A percentile compares a stretch with the other conserved stretches of the same genome.
Conservation (phyloP, 2,113 vertebrate species). For the Phoxinus phoxinus region DNA sequence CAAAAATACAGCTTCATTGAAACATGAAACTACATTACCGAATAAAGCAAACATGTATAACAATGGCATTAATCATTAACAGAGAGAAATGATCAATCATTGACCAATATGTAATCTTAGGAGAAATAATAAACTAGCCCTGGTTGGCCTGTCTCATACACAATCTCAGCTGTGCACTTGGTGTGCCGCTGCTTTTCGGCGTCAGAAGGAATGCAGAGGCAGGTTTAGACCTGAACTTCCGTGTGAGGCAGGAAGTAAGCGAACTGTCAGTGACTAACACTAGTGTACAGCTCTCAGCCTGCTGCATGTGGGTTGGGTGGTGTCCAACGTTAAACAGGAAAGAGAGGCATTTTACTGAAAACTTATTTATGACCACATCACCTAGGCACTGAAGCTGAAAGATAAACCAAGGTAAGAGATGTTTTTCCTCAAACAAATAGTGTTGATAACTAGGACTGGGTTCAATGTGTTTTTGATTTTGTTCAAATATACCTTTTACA, state of each 20-base stretch:
- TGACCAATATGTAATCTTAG: constrained; percentile 13
- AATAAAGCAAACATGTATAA: background rate
- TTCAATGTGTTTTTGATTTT: background rate
- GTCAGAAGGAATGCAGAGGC: constrained; percentile 69
- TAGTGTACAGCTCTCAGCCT: constrained; percentile 53
- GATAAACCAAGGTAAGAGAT: constrained; percentile 26
- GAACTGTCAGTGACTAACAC: constrained; percentile 61
- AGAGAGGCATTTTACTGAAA: background rate
- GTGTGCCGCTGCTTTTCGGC: background rate
- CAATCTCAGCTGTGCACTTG: constrained; percentile 8
- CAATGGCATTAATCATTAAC: constrained; percentile 7
- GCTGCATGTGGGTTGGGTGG: constrained; percentile 43
- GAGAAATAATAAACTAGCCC: background rate
- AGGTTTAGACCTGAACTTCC: constrained; percentile 80
- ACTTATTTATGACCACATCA: constrained; percentile 18
- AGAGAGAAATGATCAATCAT: background rate
- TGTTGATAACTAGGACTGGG: background rate
- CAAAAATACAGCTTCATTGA: background rate
- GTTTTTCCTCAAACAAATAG: background rate
- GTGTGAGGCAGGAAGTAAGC: constrained; percentile 72
- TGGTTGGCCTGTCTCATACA: background rate
- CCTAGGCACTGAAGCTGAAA: constrained; percentile 14
- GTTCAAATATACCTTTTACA: background rate
- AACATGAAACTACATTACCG: background rate
- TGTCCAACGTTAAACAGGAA: constrained; percentile 3